Evolutionary conservation across 1,140 invertebrate species (phyloP), one percentile per base, ranked within the genome.

Genomic region (Ooceraea biroi): DNA sequence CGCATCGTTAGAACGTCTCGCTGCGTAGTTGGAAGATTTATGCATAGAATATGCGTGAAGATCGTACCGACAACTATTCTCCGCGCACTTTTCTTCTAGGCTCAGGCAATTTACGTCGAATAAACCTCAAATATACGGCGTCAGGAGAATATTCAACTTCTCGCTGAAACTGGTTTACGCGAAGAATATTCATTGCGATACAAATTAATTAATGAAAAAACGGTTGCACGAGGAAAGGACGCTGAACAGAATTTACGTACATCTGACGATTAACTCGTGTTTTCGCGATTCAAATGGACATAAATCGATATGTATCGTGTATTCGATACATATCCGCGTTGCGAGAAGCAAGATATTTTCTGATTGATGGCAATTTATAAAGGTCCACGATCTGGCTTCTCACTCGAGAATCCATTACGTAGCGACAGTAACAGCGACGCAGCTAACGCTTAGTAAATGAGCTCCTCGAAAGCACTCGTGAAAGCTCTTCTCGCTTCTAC

Each of bases 361-460:
- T 57, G 36, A 22, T 66, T 46, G 30, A 66, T 50, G 19, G 36
- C 11, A 55, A 52, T 78, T 68, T 78, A 44, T 44, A 44, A 19
- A 78, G 68, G 11, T 57, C 30, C 8, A 14, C 66, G 66, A 71
- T 57, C 41, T 57, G 27, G 50, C 58, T 48, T 84, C 36, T 82
- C 36, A 46, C 52, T 74, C 57, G 60, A 72, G 71, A 58, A 27
- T 68, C 19, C 46, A 66, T 80, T 78, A 77, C 60, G 44, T 55
- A 50, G 73, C 30, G 41, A 8, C 30, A 44, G 27, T 36, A 48
- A 12, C 77, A 0, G 65, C 48, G 46, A 7, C 36, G 46, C 44
- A 17, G 60, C 66, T 58, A 55, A 74, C 73, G 61, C 73, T 88
- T 84, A 65, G 73, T 69, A 71, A 88, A 88, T 88, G 85, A 88